These are phyloP conservation scores for Acyrthosiphon pisum DNA, from an alignment of 1,140 invertebrate species.

Conservation along the genomic window DNA sequence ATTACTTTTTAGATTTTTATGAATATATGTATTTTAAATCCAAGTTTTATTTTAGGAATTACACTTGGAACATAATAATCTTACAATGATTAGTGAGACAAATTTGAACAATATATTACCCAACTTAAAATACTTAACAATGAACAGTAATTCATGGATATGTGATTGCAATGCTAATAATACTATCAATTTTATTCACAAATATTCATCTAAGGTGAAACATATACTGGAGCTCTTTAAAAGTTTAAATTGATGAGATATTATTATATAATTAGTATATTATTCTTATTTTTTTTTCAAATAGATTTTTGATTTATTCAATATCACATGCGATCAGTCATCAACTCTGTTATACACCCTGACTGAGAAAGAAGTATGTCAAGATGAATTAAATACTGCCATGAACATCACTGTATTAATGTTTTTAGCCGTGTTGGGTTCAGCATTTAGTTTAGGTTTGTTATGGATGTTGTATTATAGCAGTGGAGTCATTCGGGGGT, in stretches of 20 bases:
- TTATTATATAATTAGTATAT: neutral
- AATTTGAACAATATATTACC: conserved; percentile 63
- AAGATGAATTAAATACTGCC: conserved; percentile 60
- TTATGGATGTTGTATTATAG: conserved; percentile 68
- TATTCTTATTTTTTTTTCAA: conserved; percentile 54
- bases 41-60: conserved; percentile 62
- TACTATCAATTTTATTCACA: conserved; percentile 69
- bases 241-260: neutral
- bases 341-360: conserved; percentile 63
- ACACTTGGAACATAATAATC: conserved; percentile 67
- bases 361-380: conserved; percentile 67
- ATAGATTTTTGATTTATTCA: conserved; percentile 58
- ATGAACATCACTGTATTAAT: conserved; percentile 64
- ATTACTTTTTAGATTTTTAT: neutral
- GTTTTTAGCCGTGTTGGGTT: conserved; percentile 64
- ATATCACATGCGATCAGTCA: conserved; percentile 64
- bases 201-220: conserved; percentile 63
- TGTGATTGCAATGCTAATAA: conserved; percentile 70
- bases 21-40: neutral
- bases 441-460: conserved; percentile 64
- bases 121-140: conserved; percentile 62
- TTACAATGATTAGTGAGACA: conserved; percentile 63
- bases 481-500: no score
- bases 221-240: no score
- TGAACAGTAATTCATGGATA: conserved; percentile 71